A percentile compares a stretch with the other conserved stretches of the same genome.
Conservation (phyloP, 2,113 vertebrate genomes). For the Calyptommatus sinebrachiatus region DNA sequence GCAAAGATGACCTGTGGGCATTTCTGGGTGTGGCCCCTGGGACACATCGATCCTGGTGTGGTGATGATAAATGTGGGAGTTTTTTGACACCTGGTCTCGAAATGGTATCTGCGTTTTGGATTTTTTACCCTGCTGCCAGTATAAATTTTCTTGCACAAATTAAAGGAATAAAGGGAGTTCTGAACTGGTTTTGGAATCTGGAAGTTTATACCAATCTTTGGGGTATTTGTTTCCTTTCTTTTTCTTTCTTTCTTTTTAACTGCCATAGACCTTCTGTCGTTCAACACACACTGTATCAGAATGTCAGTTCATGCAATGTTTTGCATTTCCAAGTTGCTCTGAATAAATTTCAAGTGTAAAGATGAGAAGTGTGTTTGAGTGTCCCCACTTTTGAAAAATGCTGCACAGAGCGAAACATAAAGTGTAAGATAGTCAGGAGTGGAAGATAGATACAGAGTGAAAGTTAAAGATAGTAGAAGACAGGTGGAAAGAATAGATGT, state of each 20-base stretch:
- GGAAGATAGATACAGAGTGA: no score
- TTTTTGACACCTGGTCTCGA: slow-evolving; percentile 6
- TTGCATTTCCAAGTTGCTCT: neutral
- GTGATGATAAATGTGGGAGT: slow-evolving; percentile 2
- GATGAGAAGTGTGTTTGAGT: no score
- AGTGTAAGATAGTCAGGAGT: no score
- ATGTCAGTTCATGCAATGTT: neutral
- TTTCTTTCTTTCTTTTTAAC: neutral
- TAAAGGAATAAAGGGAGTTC: no score
- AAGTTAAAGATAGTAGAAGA: no score
- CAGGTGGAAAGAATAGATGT: no score
- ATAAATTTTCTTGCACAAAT: neutral
- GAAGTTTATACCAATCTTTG: neutral
- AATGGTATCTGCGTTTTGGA: neutral
- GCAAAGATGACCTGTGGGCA: slow-evolving; percentile 69
- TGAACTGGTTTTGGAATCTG: neutral
- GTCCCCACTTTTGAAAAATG: no score
- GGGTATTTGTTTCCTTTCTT: neutral
- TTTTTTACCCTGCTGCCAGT: neutral
- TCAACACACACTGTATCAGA: neutral
- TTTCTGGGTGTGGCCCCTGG: neutral
- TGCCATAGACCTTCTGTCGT: neutral
- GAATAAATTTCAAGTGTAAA: neutral
- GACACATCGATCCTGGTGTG: neutral
- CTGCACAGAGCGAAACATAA: no score